Evolutionary conservation across 2,888 invertebrate genomes (phyloP), one percentile per base, ranked within the genome.

Genomic region (Agriopis aurantiaria): DNA sequence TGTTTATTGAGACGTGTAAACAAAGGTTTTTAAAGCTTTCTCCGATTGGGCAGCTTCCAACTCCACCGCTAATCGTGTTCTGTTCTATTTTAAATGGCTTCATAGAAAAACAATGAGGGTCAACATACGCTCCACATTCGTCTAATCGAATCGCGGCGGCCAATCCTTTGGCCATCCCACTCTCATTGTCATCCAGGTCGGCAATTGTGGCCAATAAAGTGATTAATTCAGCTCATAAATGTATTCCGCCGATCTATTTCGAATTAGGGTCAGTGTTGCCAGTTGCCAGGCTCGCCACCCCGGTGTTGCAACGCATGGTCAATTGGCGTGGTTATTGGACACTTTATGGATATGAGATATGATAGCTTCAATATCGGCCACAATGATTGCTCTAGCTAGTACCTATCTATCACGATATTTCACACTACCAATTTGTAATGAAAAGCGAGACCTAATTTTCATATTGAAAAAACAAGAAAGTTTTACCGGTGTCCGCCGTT

Each of bases 171-270:
- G 76, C 84, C 83, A 84, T 83, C 85, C 85, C 79, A 84, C 82
- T 85, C 83, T 75, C 80, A 85, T 87, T 85, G 85, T 86, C 85
- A 81, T 84, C 79, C 77, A 80, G 78, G 77, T 77, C 81, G 82
- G 81, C 84, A 86, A 88, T 90, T 89, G 90, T 85, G 86, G 85
- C 86, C 89, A 90, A 91, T 92, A 88, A 88, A 91, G 89, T 92
- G 91, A 91, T 92, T 92, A 92, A 91, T 91, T 91, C 85, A 84
- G 85, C 82, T 83, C 85, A 86, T 88, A 88, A 85, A 87, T 89
- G 86, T 88, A 86, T 87, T 84, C 86, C 84, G 83, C 85, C 85
- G 87, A 91, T 89, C 90, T 88, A 89, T 90, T 91, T 82, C 79
- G 83, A 92, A 92, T 92, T 91, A 91, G 84, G 91, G 91, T 86